Evolutionary conservation across 2,113 vertebrate species (phyloP).

Genomic region (Myrmophylax atrothorax): DNA sequence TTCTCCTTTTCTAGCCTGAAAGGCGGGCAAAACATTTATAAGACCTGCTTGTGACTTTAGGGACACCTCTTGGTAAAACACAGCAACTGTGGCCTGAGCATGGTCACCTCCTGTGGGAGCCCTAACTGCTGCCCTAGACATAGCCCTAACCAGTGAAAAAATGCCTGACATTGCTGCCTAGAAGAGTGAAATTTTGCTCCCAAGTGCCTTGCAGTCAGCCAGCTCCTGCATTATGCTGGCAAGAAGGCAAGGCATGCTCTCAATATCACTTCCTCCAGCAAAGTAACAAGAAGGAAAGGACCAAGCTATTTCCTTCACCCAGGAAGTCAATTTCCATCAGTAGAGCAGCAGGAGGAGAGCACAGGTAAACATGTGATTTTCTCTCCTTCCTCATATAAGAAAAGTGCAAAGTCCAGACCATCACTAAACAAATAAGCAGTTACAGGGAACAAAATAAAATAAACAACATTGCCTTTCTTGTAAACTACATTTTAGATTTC

Average conservation of each 20-base stretch:
- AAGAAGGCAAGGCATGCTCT: background rate
- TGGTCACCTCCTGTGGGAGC: fast-evolving
- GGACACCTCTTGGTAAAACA: background rate
- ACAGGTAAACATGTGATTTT: background rate
- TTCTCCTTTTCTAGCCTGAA: background rate
- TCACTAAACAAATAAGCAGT: background rate
- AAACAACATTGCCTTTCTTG: background rate
- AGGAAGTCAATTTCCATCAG: background rate
- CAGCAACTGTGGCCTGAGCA: fast-evolving
- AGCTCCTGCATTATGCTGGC: background rate
- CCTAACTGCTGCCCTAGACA: background rate
- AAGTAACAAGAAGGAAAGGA: background rate
- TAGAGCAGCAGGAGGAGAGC: background rate
- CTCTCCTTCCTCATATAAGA: background rate
- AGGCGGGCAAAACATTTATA: background rate
- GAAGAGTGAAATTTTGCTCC: background rate
- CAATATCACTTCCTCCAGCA: background rate
- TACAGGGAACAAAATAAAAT: background rate
- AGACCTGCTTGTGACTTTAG: background rate
- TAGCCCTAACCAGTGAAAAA: background rate
- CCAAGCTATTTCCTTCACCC: background rate
- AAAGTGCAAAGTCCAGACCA: background rate
- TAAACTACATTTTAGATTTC: background rate
- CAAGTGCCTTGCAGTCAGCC: background rate
- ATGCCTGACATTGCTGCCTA: background rate